Evolutionary conservation across 2,888 invertebrate genomes (phyloP).

Genomic region (Gastrophysa polygoni): DNA sequence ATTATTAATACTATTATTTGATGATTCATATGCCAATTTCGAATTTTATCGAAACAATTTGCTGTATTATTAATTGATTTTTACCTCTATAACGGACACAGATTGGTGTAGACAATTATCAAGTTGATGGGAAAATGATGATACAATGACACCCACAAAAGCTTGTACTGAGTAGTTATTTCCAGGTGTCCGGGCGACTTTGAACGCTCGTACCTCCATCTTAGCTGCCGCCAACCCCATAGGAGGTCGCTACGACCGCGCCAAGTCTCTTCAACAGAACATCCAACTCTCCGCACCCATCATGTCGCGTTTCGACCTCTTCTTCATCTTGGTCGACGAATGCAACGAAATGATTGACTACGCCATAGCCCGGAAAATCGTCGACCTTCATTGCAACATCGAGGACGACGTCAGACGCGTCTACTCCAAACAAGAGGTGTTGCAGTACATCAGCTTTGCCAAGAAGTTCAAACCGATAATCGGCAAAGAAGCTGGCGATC

Average conservation of each 20-base stretch:
- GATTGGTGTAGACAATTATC: too few relatives aligned
- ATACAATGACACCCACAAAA: too few relatives aligned
- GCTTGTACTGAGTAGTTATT: too few relatives aligned
- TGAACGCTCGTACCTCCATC: conserved; percentile 97
- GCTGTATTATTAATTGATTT: too few relatives aligned
- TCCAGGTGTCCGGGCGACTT: conserved; percentile 81
- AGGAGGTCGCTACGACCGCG: conserved; percentile 88
- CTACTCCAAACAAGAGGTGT: conserved; percentile 87
- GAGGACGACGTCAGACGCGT: conserved; percentile 79
- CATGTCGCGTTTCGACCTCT: conserved; percentile 98
- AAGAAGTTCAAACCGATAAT: conserved; percentile 92
- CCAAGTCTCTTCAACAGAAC: conserved; percentile 93
- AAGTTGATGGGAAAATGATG: too few relatives aligned
- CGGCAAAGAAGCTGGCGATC: conserved; percentile 79
- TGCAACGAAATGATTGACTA: conserved; percentile 95
- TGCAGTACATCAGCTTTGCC: conserved; percentile 96
- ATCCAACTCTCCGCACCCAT: conserved; percentile 93
- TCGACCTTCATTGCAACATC: conserved; percentile 90
- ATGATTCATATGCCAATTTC: too few relatives aligned
- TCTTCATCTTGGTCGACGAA: conserved; percentile 98
- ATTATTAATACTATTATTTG: too few relatives aligned
- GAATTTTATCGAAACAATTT: too few relatives aligned
- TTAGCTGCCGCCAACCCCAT: conserved; percentile 98
- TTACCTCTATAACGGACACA: too few relatives aligned
- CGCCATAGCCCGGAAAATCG: conserved; percentile 94